These are phyloP conservation scores for Dasyurus viverrinus DNA, from an alignment of 2,113 vertebrate species.

Conservation along the genomic window DNA sequence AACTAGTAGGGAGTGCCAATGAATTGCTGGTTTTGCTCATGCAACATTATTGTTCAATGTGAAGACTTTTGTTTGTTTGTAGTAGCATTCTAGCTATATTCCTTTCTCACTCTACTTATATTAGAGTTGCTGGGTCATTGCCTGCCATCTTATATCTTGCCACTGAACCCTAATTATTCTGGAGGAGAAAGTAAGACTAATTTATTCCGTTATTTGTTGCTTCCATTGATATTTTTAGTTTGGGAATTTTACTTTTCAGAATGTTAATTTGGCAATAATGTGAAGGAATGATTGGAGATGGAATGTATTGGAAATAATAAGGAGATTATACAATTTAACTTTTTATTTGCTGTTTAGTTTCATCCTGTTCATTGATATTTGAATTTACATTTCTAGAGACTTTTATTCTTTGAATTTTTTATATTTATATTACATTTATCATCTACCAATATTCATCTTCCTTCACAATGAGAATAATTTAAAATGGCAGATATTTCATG, in stretches of 20 bases:
- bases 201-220: background rate
- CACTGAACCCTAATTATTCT: no score
- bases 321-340: background rate
- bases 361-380: background rate
- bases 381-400: background rate
- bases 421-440: background rate
- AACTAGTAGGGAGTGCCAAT: no score
- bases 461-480: background rate
- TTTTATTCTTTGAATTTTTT: background rate
- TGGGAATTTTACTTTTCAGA: background rate
- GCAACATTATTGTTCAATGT: no score
- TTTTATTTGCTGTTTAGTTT: background rate
- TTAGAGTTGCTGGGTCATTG: no score
- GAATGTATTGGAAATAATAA: background rate
- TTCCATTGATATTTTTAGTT: background rate
- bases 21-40: no score
- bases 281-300: background rate
- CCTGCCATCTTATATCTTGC: no score
- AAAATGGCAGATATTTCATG: background rate
- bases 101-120: no score
- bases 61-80: no score
- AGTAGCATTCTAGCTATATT: no score
- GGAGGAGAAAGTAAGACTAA: background rate
- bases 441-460: background rate
- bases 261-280: background rate